These are phyloP conservation scores for Sebastes nivosus DNA, from an alignment of 2,797 vertebrate species.

Conservation along the genomic window DNA sequence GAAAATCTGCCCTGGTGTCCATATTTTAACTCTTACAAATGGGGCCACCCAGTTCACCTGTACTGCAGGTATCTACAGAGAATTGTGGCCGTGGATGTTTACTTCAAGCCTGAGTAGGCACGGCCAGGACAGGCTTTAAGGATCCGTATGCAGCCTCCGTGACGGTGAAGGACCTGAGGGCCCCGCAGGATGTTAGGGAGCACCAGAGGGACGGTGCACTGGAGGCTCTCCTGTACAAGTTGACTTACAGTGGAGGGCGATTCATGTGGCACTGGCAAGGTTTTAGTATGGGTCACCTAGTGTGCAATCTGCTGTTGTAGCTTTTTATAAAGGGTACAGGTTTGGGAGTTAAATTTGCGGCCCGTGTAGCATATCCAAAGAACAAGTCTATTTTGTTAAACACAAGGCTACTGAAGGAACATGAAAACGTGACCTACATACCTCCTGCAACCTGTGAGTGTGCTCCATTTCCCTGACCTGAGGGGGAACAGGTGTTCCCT, in stretches of 20 bases:
- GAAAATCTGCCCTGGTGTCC: neutral
- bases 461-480: neutral
- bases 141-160: slow-evolving; percentile 12
- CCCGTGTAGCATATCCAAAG: neutral
- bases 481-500: neutral
- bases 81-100: slow-evolving; percentile 29
- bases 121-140: neutral
- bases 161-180: slow-evolving; percentile 21
- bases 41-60: slow-evolving; percentile 22
- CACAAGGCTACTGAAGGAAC: neutral
- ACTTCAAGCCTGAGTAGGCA: slow-evolving; percentile 16
- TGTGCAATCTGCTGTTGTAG: neutral
- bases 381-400: neutral
- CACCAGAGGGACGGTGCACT: slow-evolving; percentile 16
- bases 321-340: neutral
- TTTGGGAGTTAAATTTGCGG: neutral
- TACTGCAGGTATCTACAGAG: neutral
- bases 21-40: neutral
- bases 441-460: neutral
- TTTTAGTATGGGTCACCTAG: neutral
- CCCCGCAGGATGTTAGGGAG: slow-evolving; percentile 45
- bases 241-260: neutral
- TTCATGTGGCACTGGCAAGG: neutral
- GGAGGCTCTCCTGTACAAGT: neutral
- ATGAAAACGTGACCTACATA: neutral